These are phyloP conservation scores for Luperina testacea DNA, from an alignment of 2,888 invertebrate genomes.

Conservation along the genomic window DNA sequence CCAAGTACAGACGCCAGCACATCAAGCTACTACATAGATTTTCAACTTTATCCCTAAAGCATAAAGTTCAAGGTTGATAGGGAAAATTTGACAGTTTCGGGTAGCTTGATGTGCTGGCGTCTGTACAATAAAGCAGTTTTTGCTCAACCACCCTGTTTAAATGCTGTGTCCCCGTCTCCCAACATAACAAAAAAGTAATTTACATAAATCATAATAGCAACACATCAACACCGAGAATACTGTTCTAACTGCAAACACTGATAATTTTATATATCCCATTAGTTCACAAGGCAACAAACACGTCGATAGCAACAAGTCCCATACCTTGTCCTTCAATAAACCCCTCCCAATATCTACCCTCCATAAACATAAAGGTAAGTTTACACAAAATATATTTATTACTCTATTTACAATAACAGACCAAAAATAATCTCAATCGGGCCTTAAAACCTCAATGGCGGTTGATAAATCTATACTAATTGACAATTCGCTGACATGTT, in stretches of 20 bases:
- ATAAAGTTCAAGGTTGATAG: too few relatives aligned
- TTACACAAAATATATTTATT: constrained; percentile 44
- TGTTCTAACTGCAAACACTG: background rate
- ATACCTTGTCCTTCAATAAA: constrained; percentile 27
- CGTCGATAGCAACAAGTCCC: background rate
- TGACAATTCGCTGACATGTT: constrained; percentile 56
- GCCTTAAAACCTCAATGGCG: constrained; percentile 49
- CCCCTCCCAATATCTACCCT: background rate
- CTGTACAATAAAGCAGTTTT: too few relatives aligned
- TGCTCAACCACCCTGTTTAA: too few relatives aligned
- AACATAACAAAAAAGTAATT: too few relatives aligned
- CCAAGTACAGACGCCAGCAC: too few relatives aligned
- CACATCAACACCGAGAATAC: background rate
- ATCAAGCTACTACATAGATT: too few relatives aligned
- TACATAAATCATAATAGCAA: too few relatives aligned
- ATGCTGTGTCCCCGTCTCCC: too few relatives aligned
- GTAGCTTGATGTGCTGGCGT: too few relatives aligned
- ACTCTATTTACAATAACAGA: constrained; percentile 25
- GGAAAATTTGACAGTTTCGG: too few relatives aligned
- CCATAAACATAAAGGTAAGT: constrained; percentile 38
- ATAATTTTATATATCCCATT: background rate
- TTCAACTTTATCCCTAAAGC: too few relatives aligned
- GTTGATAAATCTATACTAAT: constrained; percentile 62
- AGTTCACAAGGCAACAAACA: background rate
- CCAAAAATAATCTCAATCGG: constrained; percentile 30